Percentiles rank a stretch among this genome's conserved stretches.
phyloP scores from a whole-genome alignment of 2,888 invertebrate species.

The Empis livida region DNA sequence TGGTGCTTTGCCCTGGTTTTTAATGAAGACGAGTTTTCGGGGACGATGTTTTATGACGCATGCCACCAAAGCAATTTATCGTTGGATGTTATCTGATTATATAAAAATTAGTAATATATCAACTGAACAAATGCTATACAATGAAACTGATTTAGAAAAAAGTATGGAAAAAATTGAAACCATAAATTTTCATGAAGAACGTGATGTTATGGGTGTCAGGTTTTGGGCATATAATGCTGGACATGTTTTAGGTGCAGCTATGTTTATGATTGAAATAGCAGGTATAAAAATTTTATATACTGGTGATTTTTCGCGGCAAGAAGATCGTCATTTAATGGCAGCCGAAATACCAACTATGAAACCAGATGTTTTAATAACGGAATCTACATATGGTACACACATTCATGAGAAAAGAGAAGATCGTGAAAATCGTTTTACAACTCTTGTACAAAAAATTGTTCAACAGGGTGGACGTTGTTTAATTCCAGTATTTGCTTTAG shows the following conservation, averaged over 20 bases:
- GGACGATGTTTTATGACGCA: conserved; percentile 99
- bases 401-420: conserved; percentile 98
- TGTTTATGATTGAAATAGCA: conserved; percentile 99
- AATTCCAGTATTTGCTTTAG: conserved; percentile 97
- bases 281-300: conserved; percentile 95
- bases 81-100: conserved; percentile 97
- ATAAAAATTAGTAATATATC: conserved; percentile 98
- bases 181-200: conserved; percentile 95
- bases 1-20: conserved; percentile 95
- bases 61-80: conserved; percentile 97
- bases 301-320: conserved; percentile 96
- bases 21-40: conserved; percentile 93
- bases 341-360: conserved; percentile 94
- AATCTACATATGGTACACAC: conserved; percentile 98
- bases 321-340: conserved; percentile 98
- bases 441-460: conserved; percentile 90
- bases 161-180: conserved; percentile 99
- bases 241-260: conserved; percentile 96
- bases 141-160: conserved; percentile 91
- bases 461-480: conserved; percentile 93
- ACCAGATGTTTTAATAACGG: conserved; percentile 95
- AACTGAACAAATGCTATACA: conserved; percentile 92
- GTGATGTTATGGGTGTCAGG: conserved; percentile 88
- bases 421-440: conserved; percentile 85
- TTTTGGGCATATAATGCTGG: conserved; percentile 99